A percentile compares a stretch with the other conserved stretches of the same genome.
phyloP scores from a whole-genome alignment of 1,140 invertebrate genomes.

The Chymomyza costata region DNA sequence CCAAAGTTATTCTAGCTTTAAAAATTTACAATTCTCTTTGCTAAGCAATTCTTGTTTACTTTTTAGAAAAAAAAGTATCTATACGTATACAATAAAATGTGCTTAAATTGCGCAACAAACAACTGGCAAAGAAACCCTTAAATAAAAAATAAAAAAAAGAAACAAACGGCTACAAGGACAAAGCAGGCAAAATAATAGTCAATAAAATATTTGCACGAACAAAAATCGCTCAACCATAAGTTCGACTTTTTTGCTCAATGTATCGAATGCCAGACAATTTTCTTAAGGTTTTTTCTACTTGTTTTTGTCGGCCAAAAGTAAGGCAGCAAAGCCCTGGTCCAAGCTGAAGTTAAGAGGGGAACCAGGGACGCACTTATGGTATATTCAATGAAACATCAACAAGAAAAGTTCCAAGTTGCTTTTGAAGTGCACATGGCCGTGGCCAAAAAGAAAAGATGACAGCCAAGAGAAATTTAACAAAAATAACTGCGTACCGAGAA shows the following conservation, averaged over 20 bases:
- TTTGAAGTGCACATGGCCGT: constrained; percentile 47
- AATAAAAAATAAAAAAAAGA: constrained; percentile 35
- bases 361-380: too few species aligned
- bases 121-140: constrained; percentile 40
- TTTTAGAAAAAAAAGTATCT: constrained; percentile 18
- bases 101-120: constrained; percentile 45
- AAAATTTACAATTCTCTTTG: constrained; percentile 39
- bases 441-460: constrained; percentile 44
- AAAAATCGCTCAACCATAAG: constrained; percentile 51
- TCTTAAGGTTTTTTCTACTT: too few species aligned
- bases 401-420: constrained; percentile 37
- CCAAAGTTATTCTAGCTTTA: constrained; percentile 17
- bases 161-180: constrained; percentile 42
- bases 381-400: constrained; percentile 22
- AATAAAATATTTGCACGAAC: constrained; percentile 69
- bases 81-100: too few species aligned
- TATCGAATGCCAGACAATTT: constrained; percentile 16
- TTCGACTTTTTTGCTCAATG: constrained; percentile 39
- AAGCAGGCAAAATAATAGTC: constrained; percentile 56
- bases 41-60: constrained; percentile 16
- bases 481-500: constrained; percentile 41
- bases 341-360: constrained; percentile 18
- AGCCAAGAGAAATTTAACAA: constrained; percentile 50
- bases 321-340: background rate
- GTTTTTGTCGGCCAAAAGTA: too few species aligned